Conservation (phyloP, 64 coral and sea anemone genomes). For the Porites australiensis region DNA sequence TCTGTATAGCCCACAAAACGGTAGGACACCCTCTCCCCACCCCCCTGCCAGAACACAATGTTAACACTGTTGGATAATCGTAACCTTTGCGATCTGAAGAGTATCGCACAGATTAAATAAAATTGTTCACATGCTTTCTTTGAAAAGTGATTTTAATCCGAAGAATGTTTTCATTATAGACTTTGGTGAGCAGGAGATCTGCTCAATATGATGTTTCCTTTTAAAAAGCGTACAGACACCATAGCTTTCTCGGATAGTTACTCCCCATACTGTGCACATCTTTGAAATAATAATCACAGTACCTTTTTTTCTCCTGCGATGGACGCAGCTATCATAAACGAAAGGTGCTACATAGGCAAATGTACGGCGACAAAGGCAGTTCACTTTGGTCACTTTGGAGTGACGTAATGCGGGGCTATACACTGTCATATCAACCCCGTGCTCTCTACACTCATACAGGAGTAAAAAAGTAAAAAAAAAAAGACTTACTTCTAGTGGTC, state of each 20-base stretch:
- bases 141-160: background rate
- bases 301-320: too few species aligned
- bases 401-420: background rate
- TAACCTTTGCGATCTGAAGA: background rate
- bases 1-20: too few species aligned
- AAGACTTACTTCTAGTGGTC: slow-evolving; percentile 21
- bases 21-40: background rate
- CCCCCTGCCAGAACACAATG: background rate
- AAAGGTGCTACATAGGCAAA: too few species aligned
- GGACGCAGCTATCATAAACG: too few species aligned
- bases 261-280: background rate
- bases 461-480: background rate
- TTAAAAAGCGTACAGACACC: background rate
- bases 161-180: background rate
- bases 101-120: background rate
- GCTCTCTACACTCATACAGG: too few species aligned
- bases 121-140: slow-evolving; percentile 26
- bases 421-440: background rate
- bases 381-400: too few species aligned
- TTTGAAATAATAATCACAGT: too few species aligned
- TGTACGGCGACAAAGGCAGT: too few species aligned
- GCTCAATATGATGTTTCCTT: background rate
- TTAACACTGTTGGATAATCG: background rate
- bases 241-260: background rate
- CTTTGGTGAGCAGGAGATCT: background rate